These are phyloP conservation scores for Pangasius sanitwongsei DNA, from an alignment of 2,797 vertebrate species.

Conservation along the genomic window DNA sequence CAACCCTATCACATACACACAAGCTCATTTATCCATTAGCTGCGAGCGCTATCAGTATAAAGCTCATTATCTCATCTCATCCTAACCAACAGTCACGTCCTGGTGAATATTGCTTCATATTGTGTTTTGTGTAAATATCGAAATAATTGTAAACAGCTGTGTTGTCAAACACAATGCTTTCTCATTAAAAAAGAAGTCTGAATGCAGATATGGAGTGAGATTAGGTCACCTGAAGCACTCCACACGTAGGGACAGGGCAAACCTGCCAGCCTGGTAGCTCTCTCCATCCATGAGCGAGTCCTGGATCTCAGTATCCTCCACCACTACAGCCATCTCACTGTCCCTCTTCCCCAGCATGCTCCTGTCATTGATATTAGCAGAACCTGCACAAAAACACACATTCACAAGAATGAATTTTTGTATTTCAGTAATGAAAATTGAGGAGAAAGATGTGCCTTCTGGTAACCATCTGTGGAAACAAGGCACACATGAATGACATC, in stretches of 20 bases:
- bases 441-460: slow-evolving; percentile 58
- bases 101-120: not conserved
- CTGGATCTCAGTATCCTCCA: slow-evolving; percentile 57
- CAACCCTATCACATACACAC: slow-evolving; percentile 45
- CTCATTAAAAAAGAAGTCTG: not conserved
- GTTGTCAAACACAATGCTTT: not conserved
- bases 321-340: slow-evolving; percentile 57
- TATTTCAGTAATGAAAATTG: slow-evolving; percentile 43
- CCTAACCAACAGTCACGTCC: not conserved
- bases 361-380: slow-evolving; percentile 62
- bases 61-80: not conserved
- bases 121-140: not conserved
- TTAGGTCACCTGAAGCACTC: slow-evolving; percentile 56
- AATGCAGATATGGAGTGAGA: too few species aligned
- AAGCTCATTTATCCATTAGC: not conserved
- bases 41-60: not conserved
- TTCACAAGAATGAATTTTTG: slow-evolving; percentile 1
- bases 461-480: slow-evolving; percentile 58
- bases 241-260: slow-evolving; percentile 50
- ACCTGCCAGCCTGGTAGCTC: slow-evolving; percentile 56
- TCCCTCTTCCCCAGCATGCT: slow-evolving; percentile 63
- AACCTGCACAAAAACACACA: slow-evolving; percentile 47
- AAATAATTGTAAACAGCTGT: not conserved
- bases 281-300: slow-evolving; percentile 58
- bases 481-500: not conserved